Conservation (phyloP, 2,888 invertebrate species). For the Spisula solida region DNA sequence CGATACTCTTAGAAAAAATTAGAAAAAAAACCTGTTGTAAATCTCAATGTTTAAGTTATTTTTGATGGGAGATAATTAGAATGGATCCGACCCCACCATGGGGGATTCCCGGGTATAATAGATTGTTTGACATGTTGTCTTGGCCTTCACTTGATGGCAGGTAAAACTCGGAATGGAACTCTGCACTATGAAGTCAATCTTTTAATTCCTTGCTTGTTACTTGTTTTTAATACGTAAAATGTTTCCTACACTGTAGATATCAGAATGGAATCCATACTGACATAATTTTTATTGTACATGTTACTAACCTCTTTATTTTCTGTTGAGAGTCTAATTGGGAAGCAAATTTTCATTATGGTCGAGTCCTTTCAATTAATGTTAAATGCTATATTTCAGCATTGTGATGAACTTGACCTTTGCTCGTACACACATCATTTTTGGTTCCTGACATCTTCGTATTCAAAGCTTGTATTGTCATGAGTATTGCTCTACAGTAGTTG, state of each 20-base stretch:
- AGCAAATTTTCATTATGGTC: too few species aligned
- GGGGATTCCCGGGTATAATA: not conserved
- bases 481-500: not conserved
- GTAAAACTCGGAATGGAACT: not conserved
- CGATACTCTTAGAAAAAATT: not conserved
- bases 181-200: not conserved
- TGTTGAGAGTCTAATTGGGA: too few species aligned
- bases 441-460: not conserved
- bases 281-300: not conserved
- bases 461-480: not conserved
- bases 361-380: too few species aligned
- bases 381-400: not conserved
- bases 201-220: not conserved
- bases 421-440: not conserved
- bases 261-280: not conserved
- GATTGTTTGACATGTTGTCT: not conserved
- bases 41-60: slow-evolving; percentile 18
- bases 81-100: not conserved
- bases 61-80: not conserved
- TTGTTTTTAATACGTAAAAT: not conserved
- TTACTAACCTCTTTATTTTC: too few species aligned
- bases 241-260: not conserved
- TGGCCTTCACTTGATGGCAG: not conserved
- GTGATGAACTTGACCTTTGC: not conserved
- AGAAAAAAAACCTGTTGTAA: not conserved